phyloP scores from a whole-genome alignment of 30 jellyfish, hydroid and myxozoan species.

The Pelagia noctiluca region DNA sequence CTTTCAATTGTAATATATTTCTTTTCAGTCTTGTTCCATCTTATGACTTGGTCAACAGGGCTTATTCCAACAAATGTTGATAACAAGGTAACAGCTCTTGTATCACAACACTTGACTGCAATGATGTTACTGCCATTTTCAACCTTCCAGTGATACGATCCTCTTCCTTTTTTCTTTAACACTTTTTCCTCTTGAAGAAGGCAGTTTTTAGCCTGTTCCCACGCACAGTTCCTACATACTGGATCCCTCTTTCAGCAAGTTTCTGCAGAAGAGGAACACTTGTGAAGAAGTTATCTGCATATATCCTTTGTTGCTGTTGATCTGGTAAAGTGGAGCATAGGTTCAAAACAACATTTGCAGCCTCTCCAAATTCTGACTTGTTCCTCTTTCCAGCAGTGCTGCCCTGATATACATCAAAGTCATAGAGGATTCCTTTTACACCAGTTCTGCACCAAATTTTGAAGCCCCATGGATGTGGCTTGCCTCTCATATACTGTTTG shows the following conservation, averaged over 20 bases:
- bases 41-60: constrained; percentile 13
- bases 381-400: no score
- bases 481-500: constrained; percentile 29
- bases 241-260: no score
- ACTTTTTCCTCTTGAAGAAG: no score
- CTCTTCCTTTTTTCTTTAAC: not conserved
- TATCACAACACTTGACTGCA: constrained; percentile 13
- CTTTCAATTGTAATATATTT: not conserved
- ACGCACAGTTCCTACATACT: no score
- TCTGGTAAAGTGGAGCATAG: no score
- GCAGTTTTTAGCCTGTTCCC: no score
- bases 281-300: no score
- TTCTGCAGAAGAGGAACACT: no score
- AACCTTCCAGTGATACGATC: not conserved
- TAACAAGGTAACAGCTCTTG: constrained; percentile 20
- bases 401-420: no score
- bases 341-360: no score
- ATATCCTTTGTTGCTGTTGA: no score
- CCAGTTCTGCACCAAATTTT: constrained; percentile 11
- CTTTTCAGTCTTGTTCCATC: constrained; percentile 3
- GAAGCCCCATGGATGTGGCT: constrained; percentile 37
- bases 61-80: not conserved
- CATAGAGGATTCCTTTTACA: constrained; percentile 12
- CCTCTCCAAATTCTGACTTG: no score
- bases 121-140: not conserved